phyloP scores from a whole-genome alignment of 2,888 invertebrate species.

The Isotomurus palustris region DNA sequence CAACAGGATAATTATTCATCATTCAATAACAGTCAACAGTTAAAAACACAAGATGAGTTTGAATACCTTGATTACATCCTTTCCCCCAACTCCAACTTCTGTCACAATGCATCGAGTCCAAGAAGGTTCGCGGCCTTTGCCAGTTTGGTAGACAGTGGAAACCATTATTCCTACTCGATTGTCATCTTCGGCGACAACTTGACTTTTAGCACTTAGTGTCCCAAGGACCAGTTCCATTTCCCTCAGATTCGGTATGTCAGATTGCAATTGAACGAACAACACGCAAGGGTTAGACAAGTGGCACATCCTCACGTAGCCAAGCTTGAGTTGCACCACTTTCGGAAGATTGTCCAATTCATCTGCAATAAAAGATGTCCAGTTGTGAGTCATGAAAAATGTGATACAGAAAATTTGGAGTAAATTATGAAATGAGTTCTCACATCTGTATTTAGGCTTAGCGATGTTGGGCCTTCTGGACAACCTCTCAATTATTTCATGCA shows the following conservation, averaged over 20 bases:
- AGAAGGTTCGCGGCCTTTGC: too few relatives aligned
- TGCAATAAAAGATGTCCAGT: too few relatives aligned
- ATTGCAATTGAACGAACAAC: conserved; percentile 1
- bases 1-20: too few relatives aligned
- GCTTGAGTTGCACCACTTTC: neutral
- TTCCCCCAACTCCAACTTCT: neutral
- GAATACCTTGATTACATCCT: too few relatives aligned
- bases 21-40: too few relatives aligned
- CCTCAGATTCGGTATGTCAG: neutral
- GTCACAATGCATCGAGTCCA: conserved; percentile 12
- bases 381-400: too few relatives aligned
- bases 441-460: neutral
- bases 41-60: too few relatives aligned
- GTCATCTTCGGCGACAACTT: too few relatives aligned
- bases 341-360: neutral
- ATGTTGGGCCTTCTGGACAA: neutral
- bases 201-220: too few relatives aligned
- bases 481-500: neutral
- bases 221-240: conserved; percentile 7
- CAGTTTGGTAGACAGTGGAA: too few relatives aligned
- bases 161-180: too few relatives aligned
- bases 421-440: neutral
- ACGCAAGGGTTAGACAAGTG: neutral
- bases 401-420: too few relatives aligned
- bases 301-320: neutral